Evolutionary conservation across 2,113 vertebrate genomes (phyloP).

Genomic region (Noturus placidus): DNA sequence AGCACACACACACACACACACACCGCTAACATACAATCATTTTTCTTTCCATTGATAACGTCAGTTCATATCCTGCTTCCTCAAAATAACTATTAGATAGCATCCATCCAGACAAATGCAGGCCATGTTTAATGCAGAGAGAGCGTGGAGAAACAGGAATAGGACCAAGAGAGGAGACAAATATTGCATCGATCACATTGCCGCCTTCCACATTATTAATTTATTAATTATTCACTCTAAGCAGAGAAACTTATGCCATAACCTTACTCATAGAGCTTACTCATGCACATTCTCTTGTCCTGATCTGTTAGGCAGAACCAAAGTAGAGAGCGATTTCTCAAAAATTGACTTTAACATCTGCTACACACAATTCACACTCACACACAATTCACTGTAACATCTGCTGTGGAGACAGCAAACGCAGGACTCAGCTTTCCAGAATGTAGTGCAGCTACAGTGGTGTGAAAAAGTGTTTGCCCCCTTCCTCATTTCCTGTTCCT

Average conservation of each 20-base stretch:
- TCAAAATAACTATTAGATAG: slow-evolving; percentile 5
- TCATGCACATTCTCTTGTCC: background rate
- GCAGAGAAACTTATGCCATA: slow-evolving; percentile 5
- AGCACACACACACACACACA: background rate
- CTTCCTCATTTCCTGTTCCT: too few species aligned
- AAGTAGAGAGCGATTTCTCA: background rate
- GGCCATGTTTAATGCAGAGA: background rate
- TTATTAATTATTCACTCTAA: slow-evolving; percentile 28
- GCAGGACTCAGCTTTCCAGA: background rate
- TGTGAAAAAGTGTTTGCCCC: too few species aligned
- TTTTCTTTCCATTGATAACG: background rate
- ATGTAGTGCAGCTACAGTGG: background rate
- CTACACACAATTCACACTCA: background rate
- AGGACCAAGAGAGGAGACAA: background rate
- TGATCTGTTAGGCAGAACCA: background rate
- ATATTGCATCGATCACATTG: slow-evolving; percentile 18
- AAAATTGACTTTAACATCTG: background rate
- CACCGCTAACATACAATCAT: background rate
- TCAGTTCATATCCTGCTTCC: slow-evolving; percentile 3
- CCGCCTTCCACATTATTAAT: slow-evolving; percentile 22
- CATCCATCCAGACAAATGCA: slow-evolving; percentile 15
- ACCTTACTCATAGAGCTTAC: background rate
- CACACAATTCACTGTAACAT: background rate
- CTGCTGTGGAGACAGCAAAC: background rate
- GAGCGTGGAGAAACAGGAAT: background rate